Conservation (phyloP, 2,113 vertebrate genomes). For the Pardalotus punctatus region DNA sequence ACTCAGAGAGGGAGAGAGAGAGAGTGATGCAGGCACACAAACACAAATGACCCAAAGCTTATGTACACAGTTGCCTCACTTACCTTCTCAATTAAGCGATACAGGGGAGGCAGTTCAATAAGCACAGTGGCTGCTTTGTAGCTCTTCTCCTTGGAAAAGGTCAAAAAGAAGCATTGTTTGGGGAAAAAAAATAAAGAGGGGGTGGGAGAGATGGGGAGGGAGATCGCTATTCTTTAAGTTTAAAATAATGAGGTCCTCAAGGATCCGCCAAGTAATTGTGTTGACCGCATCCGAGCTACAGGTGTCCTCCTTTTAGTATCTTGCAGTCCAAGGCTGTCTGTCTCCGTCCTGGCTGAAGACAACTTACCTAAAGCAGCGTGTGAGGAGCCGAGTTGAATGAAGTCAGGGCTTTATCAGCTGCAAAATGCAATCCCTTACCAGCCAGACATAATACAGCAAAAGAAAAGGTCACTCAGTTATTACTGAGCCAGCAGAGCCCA, state of each 20-base stretch:
- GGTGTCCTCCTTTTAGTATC: slow-evolving; percentile 81
- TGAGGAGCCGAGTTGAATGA: slow-evolving; percentile 76
- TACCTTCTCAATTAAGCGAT: slow-evolving; percentile 87
- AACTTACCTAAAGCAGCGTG: slow-evolving; percentile 81
- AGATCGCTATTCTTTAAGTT: slow-evolving; percentile 73
- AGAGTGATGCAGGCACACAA: slow-evolving; percentile 56
- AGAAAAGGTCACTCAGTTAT: slow-evolving; percentile 87
- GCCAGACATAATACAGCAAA: slow-evolving; percentile 82
- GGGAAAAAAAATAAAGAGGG: slow-evolving; percentile 57
- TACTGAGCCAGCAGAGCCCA: slow-evolving; percentile 75
- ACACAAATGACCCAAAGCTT: slow-evolving; percentile 71
- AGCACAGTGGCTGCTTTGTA: slow-evolving; percentile 75
- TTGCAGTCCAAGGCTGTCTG: slow-evolving; percentile 68
- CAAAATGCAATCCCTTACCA: slow-evolving; percentile 82
- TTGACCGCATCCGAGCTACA: slow-evolving; percentile 83
- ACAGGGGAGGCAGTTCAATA: slow-evolving; percentile 76
- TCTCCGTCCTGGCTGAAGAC: slow-evolving; percentile 70
- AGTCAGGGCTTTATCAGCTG: slow-evolving; percentile 81
- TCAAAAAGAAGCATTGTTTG: slow-evolving; percentile 82
- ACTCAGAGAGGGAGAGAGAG: slow-evolving; percentile 29
- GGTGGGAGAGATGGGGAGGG: slow-evolving; percentile 40
- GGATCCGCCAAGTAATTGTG: slow-evolving; percentile 76
- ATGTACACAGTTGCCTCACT: slow-evolving; percentile 74
- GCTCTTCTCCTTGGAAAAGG: slow-evolving; percentile 82
- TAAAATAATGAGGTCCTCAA: slow-evolving; percentile 82